Base-by-base conservation (phyloP, 2,888 invertebrate species). In the Drosophila trichaetosa region DNA sequence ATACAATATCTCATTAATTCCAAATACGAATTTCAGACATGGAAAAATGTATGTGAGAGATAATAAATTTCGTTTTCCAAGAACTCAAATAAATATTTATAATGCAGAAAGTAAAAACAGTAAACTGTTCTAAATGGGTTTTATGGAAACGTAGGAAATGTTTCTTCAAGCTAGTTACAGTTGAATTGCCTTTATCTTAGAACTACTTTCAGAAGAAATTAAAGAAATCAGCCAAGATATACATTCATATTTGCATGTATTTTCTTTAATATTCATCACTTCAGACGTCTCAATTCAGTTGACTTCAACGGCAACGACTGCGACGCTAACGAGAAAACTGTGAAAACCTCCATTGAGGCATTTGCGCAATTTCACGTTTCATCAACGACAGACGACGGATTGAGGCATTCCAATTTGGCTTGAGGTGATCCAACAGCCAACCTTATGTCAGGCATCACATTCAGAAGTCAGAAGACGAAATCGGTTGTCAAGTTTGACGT, bases 361-460 rank as follows among this genome's bases (percentile, higher is more conserved):
- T 56, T 51, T 46, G 64, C 49, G 65, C 69, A 88, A 88, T 84
- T 87, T 84, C 70, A 86, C 81, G 83, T 65, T 59, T 72, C 89
- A 76, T 68, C 79, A 72, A 24, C 63, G 49, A 59, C 87, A 80
- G 79, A 80, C 68, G 73, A 71, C 60, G 29, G 52, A 53, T 71
- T 65, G 57, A 34, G 49, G 59, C 49, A 33, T 48, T 53, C 46
- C 48, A 33, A 52, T 62, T 48, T 24, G 34, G 58, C 84, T 71
- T 42, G 11, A 27, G 69, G 80, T 75, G 8, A 59, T 46, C 10
- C 38, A 27, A 49, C 42, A 42, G 59, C 49, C 69, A 27, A 42
- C 42, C 21, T 42, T 33, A 24, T 31, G 16, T 24, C 53, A 24
- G 24, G 10, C 24, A 24, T 34, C 54, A 51, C 52, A 54, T 36